Conservation (phyloP, 2,888 invertebrate species). For the Coenonympha arcania region DNA sequence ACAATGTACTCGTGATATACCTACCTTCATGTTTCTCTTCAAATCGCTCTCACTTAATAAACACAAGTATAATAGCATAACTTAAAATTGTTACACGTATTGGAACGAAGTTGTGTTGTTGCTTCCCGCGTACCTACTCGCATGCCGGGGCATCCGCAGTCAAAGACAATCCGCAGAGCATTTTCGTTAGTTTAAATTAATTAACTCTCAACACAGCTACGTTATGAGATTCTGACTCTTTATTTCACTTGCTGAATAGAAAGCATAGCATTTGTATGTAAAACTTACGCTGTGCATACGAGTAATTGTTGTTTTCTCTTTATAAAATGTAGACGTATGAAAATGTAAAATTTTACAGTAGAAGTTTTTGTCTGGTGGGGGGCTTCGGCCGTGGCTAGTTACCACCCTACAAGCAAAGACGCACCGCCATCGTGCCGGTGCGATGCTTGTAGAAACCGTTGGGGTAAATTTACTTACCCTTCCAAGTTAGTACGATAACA, state of each 20-base stretch:
- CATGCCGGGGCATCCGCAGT: too few relatives aligned
- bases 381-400: too few relatives aligned
- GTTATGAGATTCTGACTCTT: neutral
- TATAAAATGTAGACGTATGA: too few relatives aligned
- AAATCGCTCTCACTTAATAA: neutral
- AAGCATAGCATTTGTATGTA: neutral
- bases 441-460: too few relatives aligned
- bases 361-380: too few relatives aligned
- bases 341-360: too few relatives aligned
- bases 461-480: too few relatives aligned
- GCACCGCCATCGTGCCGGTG: too few relatives aligned
- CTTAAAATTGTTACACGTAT: neutral
- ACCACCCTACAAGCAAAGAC: too few relatives aligned
- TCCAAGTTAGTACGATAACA: too few relatives aligned
- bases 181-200: slow-evolving; percentile 14
- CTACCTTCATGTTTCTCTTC: neutral
- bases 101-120: neutral
- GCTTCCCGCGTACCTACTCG: neutral
- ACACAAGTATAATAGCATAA: neutral
- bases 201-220: slow-evolving; percentile 4
- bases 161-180: slow-evolving; percentile 3
- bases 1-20: too few relatives aligned
- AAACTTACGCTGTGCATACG: neutral
- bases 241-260: neutral
- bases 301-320: too few relatives aligned